These are phyloP conservation scores for Potamarius usumacintae DNA, from an alignment of 2,113 vertebrate genomes.

Conservation along the genomic window DNA sequence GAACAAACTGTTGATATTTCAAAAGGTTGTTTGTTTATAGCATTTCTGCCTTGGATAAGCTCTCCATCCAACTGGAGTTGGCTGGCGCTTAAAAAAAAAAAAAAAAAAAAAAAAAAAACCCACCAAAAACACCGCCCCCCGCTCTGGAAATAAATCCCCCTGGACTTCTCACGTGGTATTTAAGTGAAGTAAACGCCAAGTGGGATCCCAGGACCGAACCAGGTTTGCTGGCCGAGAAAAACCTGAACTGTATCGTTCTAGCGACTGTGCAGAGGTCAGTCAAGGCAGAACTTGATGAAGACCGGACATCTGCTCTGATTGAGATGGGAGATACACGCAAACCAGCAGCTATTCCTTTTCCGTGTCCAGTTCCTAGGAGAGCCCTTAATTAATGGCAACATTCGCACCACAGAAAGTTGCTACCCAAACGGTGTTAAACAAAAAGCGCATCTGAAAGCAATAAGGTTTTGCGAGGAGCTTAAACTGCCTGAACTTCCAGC, in stretches of 20 bases:
- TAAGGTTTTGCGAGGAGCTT: slow-evolving; percentile 39
- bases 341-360: slow-evolving; percentile 5
- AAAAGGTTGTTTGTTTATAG: not conserved
- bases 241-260: too few species aligned
- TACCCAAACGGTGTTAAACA: slow-evolving; percentile 25
- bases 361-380: slow-evolving; percentile 24
- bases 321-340: not conserved
- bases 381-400: slow-evolving; percentile 27
- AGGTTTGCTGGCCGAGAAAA: not conserved
- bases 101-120: too few species aligned
- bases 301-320: not conserved
- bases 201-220: too few species aligned
- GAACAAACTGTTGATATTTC: slow-evolving; percentile 8
- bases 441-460: slow-evolving; percentile 59
- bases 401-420: slow-evolving; percentile 8
- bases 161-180: not conserved
- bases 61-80: not conserved
- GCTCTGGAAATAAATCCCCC: not conserved
- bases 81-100: not conserved
- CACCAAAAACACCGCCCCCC: too few species aligned
- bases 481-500: slow-evolving; percentile 45
- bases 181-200: not conserved
- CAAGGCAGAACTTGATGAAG: not conserved
- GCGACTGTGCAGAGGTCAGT: not conserved
- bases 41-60: not conserved